Conservation (phyloP, 2,113 vertebrate species). For the Pachypanchax playfairii region DNA sequence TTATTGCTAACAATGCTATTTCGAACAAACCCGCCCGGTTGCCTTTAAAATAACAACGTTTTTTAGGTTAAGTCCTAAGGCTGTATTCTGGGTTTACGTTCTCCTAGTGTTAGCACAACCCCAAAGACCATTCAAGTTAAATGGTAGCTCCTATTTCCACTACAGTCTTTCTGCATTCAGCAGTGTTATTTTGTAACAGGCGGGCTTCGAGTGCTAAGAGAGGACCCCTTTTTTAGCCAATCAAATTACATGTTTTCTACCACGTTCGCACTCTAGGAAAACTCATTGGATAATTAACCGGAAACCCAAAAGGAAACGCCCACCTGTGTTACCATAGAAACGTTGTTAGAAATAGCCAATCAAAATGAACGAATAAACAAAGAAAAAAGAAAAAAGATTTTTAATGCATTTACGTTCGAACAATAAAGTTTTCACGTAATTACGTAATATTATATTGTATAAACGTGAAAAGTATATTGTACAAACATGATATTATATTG, state of each 20-base stretch:
- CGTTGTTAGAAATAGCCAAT: not conserved
- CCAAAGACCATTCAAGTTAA: not conserved
- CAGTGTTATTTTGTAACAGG: conserved; percentile 48
- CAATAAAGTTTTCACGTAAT: too few relatives aligned
- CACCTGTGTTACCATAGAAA: conserved; percentile 29
- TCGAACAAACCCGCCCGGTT: conserved; percentile 24
- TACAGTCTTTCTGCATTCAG: too few relatives aligned
- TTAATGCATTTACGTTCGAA: not conserved
- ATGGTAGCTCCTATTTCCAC: not conserved
- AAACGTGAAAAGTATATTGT: too few relatives aligned
- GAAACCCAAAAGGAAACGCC: conserved; percentile 40
- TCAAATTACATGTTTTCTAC: conserved; percentile 37
- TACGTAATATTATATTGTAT: too few relatives aligned
- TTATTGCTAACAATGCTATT: not conserved
- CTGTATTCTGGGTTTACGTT: not conserved
- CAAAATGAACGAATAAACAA: not conserved
- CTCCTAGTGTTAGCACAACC: not conserved
- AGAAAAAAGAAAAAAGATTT: not conserved
- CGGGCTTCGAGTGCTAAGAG: conserved; percentile 35
- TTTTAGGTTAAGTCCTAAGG: not conserved
- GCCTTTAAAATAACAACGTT: not conserved
- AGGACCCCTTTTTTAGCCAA: conserved; percentile 51
- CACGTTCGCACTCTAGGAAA: too few relatives aligned
- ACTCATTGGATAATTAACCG: conserved; percentile 50
- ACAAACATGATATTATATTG: too few relatives aligned